phyloP scores from a whole-genome alignment of 2,888 invertebrate species.

The Tineola bisselliella region DNA sequence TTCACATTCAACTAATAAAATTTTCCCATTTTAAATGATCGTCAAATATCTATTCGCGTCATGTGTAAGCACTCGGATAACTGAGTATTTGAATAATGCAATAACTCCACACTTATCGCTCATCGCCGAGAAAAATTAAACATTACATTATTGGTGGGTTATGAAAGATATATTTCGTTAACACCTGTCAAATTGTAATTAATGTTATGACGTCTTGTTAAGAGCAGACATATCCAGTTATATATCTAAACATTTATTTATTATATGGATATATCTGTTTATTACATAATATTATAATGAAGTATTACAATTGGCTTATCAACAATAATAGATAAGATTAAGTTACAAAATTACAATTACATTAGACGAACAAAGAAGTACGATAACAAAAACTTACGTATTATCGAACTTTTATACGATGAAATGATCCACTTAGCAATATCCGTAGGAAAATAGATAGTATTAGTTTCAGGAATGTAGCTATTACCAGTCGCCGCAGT shows the following conservation, averaged over 20 bases:
- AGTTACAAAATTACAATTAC: neutral
- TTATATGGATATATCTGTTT: neutral
- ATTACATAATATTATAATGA: neutral
- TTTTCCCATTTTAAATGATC: no score
- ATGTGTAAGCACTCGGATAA: no score
- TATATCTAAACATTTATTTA: neutral
- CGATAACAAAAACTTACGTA: neutral
- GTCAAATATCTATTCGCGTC: no score
- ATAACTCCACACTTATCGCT: neutral
- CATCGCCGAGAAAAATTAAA: neutral
- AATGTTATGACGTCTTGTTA: neutral
- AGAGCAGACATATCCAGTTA: neutral
- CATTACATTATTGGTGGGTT: neutral
- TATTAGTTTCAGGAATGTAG: slow-evolving; percentile 11
- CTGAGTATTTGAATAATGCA: no score
- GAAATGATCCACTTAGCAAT: neutral
- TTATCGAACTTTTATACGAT: neutral
- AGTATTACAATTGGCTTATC: neutral
- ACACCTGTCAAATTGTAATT: slow-evolving; percentile 3
- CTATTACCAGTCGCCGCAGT: slow-evolving; percentile 16
- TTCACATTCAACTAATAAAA: no score
- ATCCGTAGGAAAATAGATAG: slow-evolving; percentile 5
- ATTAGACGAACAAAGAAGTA: neutral
- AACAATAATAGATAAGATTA: neutral
- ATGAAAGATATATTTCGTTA: slow-evolving; percentile 1